phyloP scores from a whole-genome alignment of 2,888 invertebrate genomes.

The Hydrotaea cyrtoneurina region DNA sequence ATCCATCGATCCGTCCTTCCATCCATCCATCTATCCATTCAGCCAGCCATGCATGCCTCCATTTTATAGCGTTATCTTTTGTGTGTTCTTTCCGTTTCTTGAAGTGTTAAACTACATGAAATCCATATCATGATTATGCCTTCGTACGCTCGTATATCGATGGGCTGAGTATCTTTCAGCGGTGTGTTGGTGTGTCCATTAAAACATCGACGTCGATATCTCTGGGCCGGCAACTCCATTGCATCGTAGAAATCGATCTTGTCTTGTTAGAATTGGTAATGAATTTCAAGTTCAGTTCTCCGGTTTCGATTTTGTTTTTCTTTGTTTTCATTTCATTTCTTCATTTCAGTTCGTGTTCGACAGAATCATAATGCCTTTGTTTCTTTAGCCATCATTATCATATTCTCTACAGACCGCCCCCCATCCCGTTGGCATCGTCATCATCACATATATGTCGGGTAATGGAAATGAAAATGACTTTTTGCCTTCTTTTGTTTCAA shows the following conservation, averaged over 20 bases:
- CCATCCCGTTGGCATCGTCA: not conserved
- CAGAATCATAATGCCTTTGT: not conserved
- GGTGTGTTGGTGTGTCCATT: not conserved
- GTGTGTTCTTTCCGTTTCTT: constrained; percentile 10
- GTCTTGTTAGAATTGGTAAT: constrained; percentile 58
- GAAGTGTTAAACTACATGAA: constrained; percentile 39
- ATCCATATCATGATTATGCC: constrained; percentile 42
- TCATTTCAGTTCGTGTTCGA: not conserved
- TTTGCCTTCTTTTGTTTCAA: constrained; percentile 25
- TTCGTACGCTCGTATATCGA: constrained; percentile 13
- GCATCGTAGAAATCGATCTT: constrained; percentile 49
- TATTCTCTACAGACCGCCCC: constrained; percentile 29
- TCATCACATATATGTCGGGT: not conserved
- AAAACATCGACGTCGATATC: constrained; percentile 8
- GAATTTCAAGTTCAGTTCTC: constrained; percentile 55
- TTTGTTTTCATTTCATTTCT: not conserved
- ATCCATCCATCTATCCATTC: not conserved
- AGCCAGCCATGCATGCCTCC: not conserved
- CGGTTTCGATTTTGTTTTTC: constrained; percentile 16
- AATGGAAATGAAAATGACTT: constrained; percentile 39
- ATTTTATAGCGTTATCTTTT: not conserved
- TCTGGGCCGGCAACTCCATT: not conserved
- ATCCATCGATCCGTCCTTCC: not conserved
- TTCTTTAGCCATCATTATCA: constrained; percentile 49
- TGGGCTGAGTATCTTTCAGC: not conserved